These are phyloP conservation scores for Agrotis clavis DNA, from an alignment of 2,888 invertebrate genomes.

Conservation along the genomic window DNA sequence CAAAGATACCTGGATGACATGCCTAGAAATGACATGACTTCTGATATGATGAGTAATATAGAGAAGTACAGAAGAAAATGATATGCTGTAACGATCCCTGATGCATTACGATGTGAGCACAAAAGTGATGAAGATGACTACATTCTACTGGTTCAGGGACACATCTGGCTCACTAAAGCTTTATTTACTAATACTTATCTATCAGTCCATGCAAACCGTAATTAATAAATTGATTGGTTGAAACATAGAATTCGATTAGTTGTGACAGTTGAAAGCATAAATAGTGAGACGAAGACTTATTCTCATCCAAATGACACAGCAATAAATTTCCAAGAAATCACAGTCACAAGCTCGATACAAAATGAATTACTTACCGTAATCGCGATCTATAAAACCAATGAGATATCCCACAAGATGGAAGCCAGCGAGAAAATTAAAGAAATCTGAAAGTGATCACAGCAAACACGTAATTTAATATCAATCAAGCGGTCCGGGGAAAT, in stretches of 20 bases:
- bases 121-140: no score
- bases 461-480: constrained; percentile 82
- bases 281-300: neutral
- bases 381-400: constrained; percentile 50
- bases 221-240: no score
- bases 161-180: no score
- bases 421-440: constrained; percentile 58
- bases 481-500: constrained; percentile 78
- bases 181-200: no score
- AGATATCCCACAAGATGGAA: constrained; percentile 46
- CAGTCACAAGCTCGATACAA: constrained; percentile 26
- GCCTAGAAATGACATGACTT: no score
- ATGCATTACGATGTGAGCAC: no score
- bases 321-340: constrained; percentile 24
- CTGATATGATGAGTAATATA: no score
- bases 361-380: constrained; percentile 56
- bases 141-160: no score
- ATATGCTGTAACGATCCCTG: no score
- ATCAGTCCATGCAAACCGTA: no score
- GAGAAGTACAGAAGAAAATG: no score
- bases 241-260: neutral
- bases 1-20: no score
- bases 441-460: constrained; percentile 64
- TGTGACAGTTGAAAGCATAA: neutral
- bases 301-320: neutral